Conservation (phyloP, 2,888 invertebrate genomes). For the Cephus runcator region DNA sequence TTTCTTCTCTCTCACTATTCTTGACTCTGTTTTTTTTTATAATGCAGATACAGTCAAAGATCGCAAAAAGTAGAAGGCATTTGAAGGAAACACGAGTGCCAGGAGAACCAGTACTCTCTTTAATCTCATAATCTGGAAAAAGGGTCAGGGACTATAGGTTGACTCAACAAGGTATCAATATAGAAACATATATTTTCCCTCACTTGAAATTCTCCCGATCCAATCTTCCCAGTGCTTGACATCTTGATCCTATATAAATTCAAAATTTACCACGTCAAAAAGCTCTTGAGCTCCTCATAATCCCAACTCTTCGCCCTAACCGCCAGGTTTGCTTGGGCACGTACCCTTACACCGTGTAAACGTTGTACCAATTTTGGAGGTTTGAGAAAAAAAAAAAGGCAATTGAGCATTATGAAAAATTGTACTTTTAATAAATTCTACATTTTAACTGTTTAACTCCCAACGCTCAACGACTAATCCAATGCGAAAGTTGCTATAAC, state of each 20-base stretch:
- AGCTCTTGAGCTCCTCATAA: background rate
- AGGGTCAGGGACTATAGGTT: background rate
- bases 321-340: background rate
- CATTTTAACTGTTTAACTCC: too few relatives aligned
- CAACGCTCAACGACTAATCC: background rate
- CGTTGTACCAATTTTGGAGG: too few relatives aligned
- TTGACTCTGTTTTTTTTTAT: background rate
- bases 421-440: too few relatives aligned
- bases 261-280: background rate
- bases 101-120: background rate
- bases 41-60: background rate
- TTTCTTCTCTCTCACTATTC: background rate
- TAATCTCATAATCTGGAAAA: background rate
- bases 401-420: too few relatives aligned
- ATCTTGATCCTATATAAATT: background rate
- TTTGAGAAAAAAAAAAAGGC: too few relatives aligned
- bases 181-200: background rate
- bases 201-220: background rate
- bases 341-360: background rate
- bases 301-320: background rate
- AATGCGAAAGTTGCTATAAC: background rate
- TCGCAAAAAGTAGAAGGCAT: too few relatives aligned
- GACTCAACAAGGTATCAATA: background rate
- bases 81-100: background rate
- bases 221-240: background rate